A percentile compares a stretch with the other conserved stretches of the same genome.
Evolutionary conservation across 2,113 vertebrate species (phyloP).

Genomic region (Microcebus lehilahytsara): DNA sequence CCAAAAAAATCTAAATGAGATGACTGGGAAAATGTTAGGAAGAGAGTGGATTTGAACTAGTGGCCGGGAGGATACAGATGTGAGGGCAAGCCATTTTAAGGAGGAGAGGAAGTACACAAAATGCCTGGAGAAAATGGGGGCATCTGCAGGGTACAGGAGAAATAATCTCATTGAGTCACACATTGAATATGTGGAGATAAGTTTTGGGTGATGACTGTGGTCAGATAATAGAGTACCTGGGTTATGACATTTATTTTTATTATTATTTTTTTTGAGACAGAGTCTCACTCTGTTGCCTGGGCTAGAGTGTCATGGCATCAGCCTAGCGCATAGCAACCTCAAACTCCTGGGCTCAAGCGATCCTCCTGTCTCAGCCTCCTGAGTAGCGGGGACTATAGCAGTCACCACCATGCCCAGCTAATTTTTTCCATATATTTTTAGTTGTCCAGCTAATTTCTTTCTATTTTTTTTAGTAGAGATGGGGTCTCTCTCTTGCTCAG

Average conservation of each 20-base stretch:
- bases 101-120: neutral
- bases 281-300: no score
- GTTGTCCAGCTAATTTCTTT: no score
- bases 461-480: no score
- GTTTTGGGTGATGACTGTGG: neutral
- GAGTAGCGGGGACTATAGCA: no score
- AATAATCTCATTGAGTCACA: neutral
- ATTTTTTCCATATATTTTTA: no score
- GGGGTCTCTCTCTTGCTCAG: no score
- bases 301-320: no score
- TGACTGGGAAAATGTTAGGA: neutral
- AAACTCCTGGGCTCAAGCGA: no score
- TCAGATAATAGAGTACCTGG: neutral
- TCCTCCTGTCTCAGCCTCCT: no score
- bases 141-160: neutral
- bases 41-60: neutral
- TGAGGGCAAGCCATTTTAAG: neutral
- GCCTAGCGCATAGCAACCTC: no score
- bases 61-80: neutral
- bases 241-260: neutral
- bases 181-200: neutral
- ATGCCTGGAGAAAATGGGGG: neutral
- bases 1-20: neutral
- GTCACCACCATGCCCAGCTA: no score
- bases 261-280: no score